phyloP scores from a whole-genome alignment of 2,113 vertebrate species.

The Ammodytes dubius region DNA sequence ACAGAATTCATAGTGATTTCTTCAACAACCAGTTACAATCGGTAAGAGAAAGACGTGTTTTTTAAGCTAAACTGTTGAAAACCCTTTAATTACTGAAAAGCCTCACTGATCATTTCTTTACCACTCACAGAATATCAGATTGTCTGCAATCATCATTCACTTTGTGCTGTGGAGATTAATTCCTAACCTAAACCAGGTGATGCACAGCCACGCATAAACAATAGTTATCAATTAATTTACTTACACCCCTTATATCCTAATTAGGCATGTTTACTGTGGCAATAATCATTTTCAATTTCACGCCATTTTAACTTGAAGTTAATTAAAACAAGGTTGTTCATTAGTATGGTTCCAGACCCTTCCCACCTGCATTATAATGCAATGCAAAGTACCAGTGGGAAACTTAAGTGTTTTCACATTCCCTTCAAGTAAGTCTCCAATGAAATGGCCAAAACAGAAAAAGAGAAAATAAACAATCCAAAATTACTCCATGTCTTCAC shows the following conservation, averaged over 20 bases:
- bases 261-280: slow-evolving; percentile 85
- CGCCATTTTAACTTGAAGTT: slow-evolving; percentile 87
- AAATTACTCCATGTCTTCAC: slow-evolving; percentile 23
- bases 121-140: slow-evolving; percentile 42
- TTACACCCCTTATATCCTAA: slow-evolving; percentile 84
- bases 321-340: slow-evolving; percentile 86
- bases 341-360: slow-evolving; percentile 80
- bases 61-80: slow-evolving; percentile 42
- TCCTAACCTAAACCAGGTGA: slow-evolving; percentile 70
- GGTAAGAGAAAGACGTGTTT: slow-evolving; percentile 32
- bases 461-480: slow-evolving; percentile 54
- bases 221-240: slow-evolving; percentile 83
- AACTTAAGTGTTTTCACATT: slow-evolving; percentile 63
- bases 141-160: slow-evolving; percentile 35
- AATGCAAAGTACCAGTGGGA: slow-evolving; percentile 72
- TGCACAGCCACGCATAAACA: slow-evolving; percentile 81
- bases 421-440: slow-evolving; percentile 56
- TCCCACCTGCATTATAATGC: slow-evolving; percentile 77
- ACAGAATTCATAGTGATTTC: neutral
- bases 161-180: slow-evolving; percentile 62
- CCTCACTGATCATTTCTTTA: slow-evolving; percentile 31
- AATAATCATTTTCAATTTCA: slow-evolving; percentile 89
- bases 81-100: slow-evolving; percentile 31
- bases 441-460: slow-evolving; percentile 48
- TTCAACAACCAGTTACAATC: slow-evolving; percentile 21